These are phyloP conservation scores for Venustaconcha ellipsiformis DNA, from an alignment of 1,140 invertebrate genomes.

Conservation along the genomic window DNA sequence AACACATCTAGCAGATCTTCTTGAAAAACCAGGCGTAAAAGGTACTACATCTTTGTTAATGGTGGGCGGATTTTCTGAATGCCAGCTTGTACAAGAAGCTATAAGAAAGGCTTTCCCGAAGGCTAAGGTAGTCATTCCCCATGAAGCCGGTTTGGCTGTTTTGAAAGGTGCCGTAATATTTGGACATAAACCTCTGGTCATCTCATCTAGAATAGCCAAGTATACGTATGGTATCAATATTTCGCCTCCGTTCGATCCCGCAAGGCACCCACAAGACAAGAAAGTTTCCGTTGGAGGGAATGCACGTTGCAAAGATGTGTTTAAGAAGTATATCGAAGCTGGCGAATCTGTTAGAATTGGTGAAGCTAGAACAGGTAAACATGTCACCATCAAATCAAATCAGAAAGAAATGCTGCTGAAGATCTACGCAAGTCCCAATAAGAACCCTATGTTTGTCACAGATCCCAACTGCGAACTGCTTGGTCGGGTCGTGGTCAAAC, in stretches of 20 bases:
- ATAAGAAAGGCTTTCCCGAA: slow-evolving; percentile 22
- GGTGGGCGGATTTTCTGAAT: slow-evolving; percentile 39
- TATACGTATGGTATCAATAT: slow-evolving; percentile 32
- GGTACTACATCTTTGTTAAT: slow-evolving; percentile 26
- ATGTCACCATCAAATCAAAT: slow-evolving; percentile 16
- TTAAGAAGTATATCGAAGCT: slow-evolving; percentile 25
- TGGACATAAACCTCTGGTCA: slow-evolving; percentile 25
- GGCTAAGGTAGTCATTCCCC: slow-evolving; percentile 21
- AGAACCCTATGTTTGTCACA: slow-evolving; percentile 17
- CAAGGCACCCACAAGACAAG: slow-evolving; percentile 16
- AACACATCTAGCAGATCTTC: slow-evolving; percentile 17
- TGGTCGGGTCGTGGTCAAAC: slow-evolving; percentile 23
- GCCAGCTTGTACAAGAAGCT: slow-evolving; percentile 19
- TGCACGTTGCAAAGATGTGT: slow-evolving; percentile 24
- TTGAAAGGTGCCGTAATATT: slow-evolving; percentile 32
- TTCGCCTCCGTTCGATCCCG: slow-evolving; percentile 23
- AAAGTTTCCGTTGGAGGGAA: slow-evolving; percentile 19
- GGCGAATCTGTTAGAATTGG: slow-evolving; percentile 19
- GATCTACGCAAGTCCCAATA: slow-evolving; percentile 19
- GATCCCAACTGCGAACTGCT: slow-evolving; percentile 21
- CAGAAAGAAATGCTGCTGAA: slow-evolving; percentile 29
- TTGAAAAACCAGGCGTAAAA: slow-evolving; percentile 16
- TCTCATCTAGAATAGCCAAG: slow-evolving; percentile 22
- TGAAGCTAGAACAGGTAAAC: slow-evolving; percentile 17
- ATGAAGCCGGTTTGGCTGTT: slow-evolving; percentile 16